Conservation (phyloP, 2,797 vertebrate genomes). For the Varecia variegata region DNA sequence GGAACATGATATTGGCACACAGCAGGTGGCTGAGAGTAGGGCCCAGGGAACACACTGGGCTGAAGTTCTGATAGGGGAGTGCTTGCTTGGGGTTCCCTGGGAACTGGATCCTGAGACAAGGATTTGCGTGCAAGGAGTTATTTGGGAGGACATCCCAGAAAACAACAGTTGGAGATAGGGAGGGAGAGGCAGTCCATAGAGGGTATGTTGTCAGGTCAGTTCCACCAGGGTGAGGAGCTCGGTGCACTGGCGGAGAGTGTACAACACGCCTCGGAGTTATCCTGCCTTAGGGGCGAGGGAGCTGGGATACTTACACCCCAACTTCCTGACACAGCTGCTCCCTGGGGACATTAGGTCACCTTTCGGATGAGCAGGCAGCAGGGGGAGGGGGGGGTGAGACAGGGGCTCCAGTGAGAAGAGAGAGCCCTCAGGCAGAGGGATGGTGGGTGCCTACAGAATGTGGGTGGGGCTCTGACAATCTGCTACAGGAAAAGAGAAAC, state of each 20-base stretch:
- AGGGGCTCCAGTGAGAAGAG: neutral
- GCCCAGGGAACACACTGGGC: neutral
- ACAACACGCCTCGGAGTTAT: neutral
- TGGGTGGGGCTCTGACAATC: neutral
- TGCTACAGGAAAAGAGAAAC: neutral
- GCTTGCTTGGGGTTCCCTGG: neutral
- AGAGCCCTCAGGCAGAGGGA: neutral
- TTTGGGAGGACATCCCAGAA: neutral
- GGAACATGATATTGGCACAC: neutral
- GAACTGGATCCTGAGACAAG: neutral
- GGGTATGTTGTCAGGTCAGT: neutral
- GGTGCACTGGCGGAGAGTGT: neutral
- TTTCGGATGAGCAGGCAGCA: too few relatives aligned
- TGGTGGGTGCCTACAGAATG: neutral
- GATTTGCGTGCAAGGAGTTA: neutral
- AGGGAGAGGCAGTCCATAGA: neutral
- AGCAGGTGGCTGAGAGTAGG: neutral
- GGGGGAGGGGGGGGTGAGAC: too few relatives aligned
- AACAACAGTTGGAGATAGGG: neutral
- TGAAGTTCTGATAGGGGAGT: neutral
- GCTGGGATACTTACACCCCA: neutral
- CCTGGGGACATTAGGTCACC: neutral
- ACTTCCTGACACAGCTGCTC: neutral
- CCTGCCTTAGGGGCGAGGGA: accelerated
- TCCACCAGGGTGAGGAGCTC: neutral